Base-by-base conservation (phyloP, 1,140 invertebrate genomes). In the Drosophila rhopaloa region DNA sequence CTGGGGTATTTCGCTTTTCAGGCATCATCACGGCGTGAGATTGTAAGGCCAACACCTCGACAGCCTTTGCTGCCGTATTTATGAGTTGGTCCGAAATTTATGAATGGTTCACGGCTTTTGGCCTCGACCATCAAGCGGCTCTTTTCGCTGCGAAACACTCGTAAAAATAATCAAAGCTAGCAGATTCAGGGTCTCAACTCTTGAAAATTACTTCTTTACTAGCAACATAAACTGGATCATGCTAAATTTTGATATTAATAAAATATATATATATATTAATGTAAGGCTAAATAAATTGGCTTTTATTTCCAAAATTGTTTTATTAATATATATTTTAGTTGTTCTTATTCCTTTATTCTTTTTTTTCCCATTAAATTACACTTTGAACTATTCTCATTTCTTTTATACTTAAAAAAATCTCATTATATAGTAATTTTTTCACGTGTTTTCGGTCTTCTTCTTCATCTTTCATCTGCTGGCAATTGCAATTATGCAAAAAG, bases 401-500 rank as follows among this genome's bases (percentile, higher is more conserved):
- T 24, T 24, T 24, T 24, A 4, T 24, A 19, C 19, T 2, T 19
- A 19, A 19, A 19, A 19, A 19, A 19, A 19, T 19, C 1, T 7
- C 7, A 41, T 5, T 41, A 14, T n/a, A n/a, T 6, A 6, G n/a
- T 14, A 2, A 44, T 44, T 44, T 44, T 19, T 44, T 5, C 2
- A 4, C n/a, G 46, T 48, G 46, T 24, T 29, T 7, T 27, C 46
- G 24, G 11, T 38, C 16, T 43, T 62, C 37, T 8, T 41, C 35
- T 9, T 40, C 13, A 10, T 16, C 44, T 13, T 46, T 66, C 48
- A 46, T 56, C 47, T 38, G 47, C 57, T 79, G 68, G 53, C 62
- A 19, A 63, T 43, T 65, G 67, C 63, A 86, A 86, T 86, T 86
- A 86, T 88, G 83, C 83, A 86, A 82, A 86, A 86, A 86, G 79